Evolutionary conservation across 2,888 invertebrate genomes (phyloP), one percentile per base, ranked within the genome.

Genomic region (Ametastegia equiseti): DNA sequence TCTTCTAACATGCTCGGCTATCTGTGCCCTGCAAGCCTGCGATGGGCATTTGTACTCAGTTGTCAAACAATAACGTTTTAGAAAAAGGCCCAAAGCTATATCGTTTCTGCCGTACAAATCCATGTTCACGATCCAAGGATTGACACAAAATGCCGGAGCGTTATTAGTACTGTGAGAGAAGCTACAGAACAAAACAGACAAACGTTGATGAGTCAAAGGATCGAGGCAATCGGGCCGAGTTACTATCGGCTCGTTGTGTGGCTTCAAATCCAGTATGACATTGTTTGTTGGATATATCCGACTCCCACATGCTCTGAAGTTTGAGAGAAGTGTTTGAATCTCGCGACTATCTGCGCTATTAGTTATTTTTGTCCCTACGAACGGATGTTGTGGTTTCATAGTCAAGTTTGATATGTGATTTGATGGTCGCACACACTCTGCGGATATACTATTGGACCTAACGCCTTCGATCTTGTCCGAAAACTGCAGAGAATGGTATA

Each of bases 31-130:
- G 82, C 89, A 92, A 7, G 86, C 86, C 77, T 89, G 86, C 0
- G 90, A 89, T 1, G 97, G 96, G 88, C 99, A 99, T 83, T 95
- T 94, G 91, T 97, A 98, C 1, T 96, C 94, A 7, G 95, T 93
- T 81, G 97, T 95, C 91, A 98, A 97, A 91, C 98, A 99, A 90
- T 98, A 98, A 81, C 96, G 94, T 89, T 98, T 97, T 65, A 99
- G 93, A 90, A 99, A 99, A 83, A 96, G 96, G 47, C 99, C 99
- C 65, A 99, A 92, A 0, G 98, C 97, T 86, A 99, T 98, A 92
- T 99, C 99, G 89, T 98, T 97, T 30, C 95, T 94, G 0, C 98
- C 98, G 92, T 99, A 99, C 93, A 98, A 97, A 88, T 97, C 97
- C 98, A 99, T 99, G 80, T 95, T 95, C 0, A 97, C 96, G 80